Evolutionary conservation across 2,888 invertebrate genomes (phyloP), one percentile per base, ranked within the genome.

Genomic region (Celastrina argiolus): DNA sequence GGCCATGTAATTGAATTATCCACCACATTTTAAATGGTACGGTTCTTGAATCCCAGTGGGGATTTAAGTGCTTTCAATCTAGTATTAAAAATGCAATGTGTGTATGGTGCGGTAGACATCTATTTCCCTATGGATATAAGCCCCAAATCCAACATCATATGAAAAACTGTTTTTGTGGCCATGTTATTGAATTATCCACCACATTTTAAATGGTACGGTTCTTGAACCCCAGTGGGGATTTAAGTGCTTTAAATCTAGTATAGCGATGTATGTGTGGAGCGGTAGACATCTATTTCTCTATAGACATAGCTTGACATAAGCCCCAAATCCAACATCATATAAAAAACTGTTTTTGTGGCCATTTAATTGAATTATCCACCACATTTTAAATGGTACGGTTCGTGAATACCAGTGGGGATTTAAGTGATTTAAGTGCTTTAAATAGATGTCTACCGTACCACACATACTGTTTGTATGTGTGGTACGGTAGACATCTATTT

Each of bases 111-210:
- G n/a, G n/a, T n/a, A n/a, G n/a, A n/a, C n/a, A n/a, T n/a, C n/a
- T n/a, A n/a, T n/a, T 89, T 89, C 89, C 89, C 89, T 87, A 89
- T 89, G 88, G 87, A 90, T 88, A 81, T 85, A 87, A 89, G 87
- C 89, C 83, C 81, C 81, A 81, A 86, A 85, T 83, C 87, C 84
- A 76, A 78, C n/a, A n/a, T n/a, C 81, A 87, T 88, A 88, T 88
- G 89, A 88, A 88, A 89, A 87, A 85, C 84, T 87, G 88, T 90
- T 88, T 87, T 86, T 83, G 79, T 77, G 76, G 76, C 79, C 78
- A 71, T 72, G 78, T 88, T 87, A 89, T 88, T 88, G 81, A 88
- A 90, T 88, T 84, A 84, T 79, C 76, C 79, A 45, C 76, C 79
- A 16, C 3, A 45, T 51, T 26, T 26, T n/a, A 26, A 51, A 18